Conservation (phyloP, 2,888 invertebrate species). For the Harmothoe impar region DNA sequence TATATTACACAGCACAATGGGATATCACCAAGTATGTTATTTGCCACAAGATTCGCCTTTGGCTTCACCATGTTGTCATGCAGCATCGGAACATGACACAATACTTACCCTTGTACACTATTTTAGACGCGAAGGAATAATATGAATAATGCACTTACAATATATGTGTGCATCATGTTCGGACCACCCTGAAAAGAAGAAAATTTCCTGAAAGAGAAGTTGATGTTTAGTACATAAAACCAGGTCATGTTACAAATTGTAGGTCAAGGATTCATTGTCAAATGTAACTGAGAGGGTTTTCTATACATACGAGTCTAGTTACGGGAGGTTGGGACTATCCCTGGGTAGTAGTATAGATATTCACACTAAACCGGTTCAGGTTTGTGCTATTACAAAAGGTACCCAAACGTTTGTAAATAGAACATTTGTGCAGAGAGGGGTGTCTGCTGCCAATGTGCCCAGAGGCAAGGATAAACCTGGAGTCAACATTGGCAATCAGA, state of each 20-base stretch:
- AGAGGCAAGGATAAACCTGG: too few species aligned
- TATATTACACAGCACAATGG: background rate
- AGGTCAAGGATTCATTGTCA: background rate
- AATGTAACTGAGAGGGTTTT: background rate
- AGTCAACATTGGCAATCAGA: too few species aligned
- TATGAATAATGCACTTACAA: conserved; percentile 54
- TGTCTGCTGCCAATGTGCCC: too few species aligned
- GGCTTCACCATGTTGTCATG: conserved; percentile 18
- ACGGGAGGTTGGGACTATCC: background rate
- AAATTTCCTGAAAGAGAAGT: conserved; percentile 47
- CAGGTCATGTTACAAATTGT: background rate
- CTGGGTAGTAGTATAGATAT: background rate
- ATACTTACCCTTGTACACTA: conserved; percentile 19
- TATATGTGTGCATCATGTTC: conserved; percentile 39
- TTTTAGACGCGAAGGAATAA: background rate
- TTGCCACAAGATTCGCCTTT: background rate
- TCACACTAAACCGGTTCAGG: background rate
- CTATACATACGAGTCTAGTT: background rate
- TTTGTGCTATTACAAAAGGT: conserved; percentile 13
- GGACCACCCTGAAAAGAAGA: conserved; percentile 16
- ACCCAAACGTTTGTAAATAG: background rate
- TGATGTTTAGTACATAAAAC: conserved; percentile 22
- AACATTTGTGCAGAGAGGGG: background rate
- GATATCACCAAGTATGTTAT: background rate
- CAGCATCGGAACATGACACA: background rate